Evolutionary conservation across 2,113 vertebrate genomes (phyloP), one percentile per base, ranked within the genome.

Genomic region (Drymodes brunneopygia): DNA sequence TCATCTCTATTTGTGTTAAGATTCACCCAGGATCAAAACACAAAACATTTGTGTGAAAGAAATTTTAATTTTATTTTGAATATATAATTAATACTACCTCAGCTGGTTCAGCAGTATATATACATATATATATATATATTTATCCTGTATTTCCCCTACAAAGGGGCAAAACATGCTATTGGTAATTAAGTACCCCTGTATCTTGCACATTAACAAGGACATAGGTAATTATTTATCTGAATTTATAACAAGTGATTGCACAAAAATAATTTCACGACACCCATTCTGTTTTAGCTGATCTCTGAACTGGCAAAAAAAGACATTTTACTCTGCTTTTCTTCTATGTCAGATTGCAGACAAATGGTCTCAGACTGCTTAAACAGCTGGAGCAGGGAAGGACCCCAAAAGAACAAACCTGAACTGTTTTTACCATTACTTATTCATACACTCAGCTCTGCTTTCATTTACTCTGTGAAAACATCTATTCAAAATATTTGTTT

Each of bases 401-500:
- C 38, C 35, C 66, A 95, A 73, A 3, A 95, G 79, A 69, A 93
- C 15, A 88, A 84, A 73, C 67, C 81, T 87, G 35, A 87, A 72
- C 33, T 38, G 45, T 65, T 92, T 91, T 80, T 61, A 73, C 29
- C 42, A 56, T 77, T 57, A 91, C 61, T 95, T 94, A 92, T 89
- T 94, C 53, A 95, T 85, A 61, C 23, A 65, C 19, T 64, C 58
- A 72, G 65, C 19, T 27, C 21, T 73, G 70, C 66, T 82, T 92
- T 69, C 44, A 81, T 81, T 74, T 91, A 62, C n/a, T 82, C 53
- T 60, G 4, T 4, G 8, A 69, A 89, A 95, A 87, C 69, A 64
- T 69, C 89, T 87, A 87, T 86, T 94, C 80, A 94, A 91, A 96
- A 85, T 87, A 95, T 85, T 96, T 94, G 91, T 92, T 95, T 82